Evolutionary conservation across 37 sponge, comb jelly and placozoan genomes (phyloP), one percentile per base, ranked within the genome.

Genomic region (Haliclona indistincta): DNA sequence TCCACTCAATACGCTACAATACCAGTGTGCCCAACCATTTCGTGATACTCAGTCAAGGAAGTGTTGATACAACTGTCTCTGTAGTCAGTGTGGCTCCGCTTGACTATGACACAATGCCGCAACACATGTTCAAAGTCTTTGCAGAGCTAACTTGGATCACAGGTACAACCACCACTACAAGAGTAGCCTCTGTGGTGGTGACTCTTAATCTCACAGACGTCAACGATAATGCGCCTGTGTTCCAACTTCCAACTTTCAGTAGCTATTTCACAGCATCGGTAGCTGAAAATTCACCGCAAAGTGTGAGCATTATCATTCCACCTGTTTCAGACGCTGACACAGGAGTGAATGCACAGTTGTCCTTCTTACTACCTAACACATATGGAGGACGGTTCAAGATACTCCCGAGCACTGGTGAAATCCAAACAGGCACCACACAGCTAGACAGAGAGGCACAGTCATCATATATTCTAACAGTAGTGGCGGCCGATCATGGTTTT

Each of bases 331-430:
- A 20, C n/a, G 11, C 60, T 25, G 60, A 58, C n/a, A 26, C 26
- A 7, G 60, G 6, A 6, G 13, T 47, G 8, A 58, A 58, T 58
- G 6, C 6, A 25, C 26, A 58, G 7, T 25, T 58, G 11, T 7
- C 22, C 25, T 58, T 25, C 25, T 58, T 26, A 7, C 28, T 58
- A 7, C 28, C 7, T 7, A n/a, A 58, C n/a, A 58, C 22, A 25
- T 58, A 25, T 58, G 25, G n/a, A 25, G n/a, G n/a, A 25, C 60
- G 60, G 11, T 58, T 58, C n/a, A 58, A 58, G n/a, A 58, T 58
- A 25, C 13, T 17, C 13, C 7, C 60, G 11, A n/a, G 23, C 7
- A 58, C 26, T 58, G 60, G 60, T 6, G 7, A 25, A 26, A 58
- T 58, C n/a, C 22, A 26, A 7, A 58, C 60, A 25, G 60, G 60